A percentile compares a stretch with the other conserved stretches of the same genome.
Conservation (phyloP, 2,113 vertebrate species). For the Myotis davidii region DNA sequence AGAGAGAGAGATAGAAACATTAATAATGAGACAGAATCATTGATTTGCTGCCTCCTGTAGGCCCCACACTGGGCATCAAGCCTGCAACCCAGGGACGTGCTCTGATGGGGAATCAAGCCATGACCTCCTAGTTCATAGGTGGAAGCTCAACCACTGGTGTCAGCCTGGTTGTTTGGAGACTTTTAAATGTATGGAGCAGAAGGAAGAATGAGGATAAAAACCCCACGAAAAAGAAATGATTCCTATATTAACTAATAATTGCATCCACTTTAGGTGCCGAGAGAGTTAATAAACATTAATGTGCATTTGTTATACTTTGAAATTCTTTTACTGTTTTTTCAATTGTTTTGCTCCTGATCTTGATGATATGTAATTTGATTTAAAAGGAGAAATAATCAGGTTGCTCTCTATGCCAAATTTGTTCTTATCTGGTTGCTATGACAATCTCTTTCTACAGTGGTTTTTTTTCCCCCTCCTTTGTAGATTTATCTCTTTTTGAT, state of each 20-base stretch:
- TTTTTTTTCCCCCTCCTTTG: conserved; percentile 38
- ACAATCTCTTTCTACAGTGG: conserved; percentile 70
- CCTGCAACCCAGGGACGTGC: no score
- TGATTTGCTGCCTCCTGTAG: no score
- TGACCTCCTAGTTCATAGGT: background rate
- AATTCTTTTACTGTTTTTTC: conserved; percentile 16
- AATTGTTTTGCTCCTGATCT: conserved; percentile 60
- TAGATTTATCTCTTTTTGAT: conserved; percentile 80
- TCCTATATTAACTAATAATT: background rate
- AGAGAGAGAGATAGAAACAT: background rate
- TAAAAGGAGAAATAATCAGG: conserved; percentile 76
- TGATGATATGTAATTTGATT: conserved; percentile 74
- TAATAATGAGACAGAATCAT: no score
- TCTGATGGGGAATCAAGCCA: no score
- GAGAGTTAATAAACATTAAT: conserved; percentile 63
- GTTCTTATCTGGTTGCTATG: conserved; percentile 84
- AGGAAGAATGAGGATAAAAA: conserved; percentile 1
- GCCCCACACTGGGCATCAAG: no score
- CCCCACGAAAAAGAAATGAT: background rate
- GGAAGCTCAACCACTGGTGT: background rate
- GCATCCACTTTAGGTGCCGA: conserved; percentile 18
- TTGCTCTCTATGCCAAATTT: conserved; percentile 77
- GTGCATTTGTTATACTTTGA: conserved; percentile 28
- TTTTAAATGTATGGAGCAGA: background rate
- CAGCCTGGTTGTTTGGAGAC: background rate